Percentiles rank a stretch among this genome's conserved stretches.
Evolutionary conservation across 2,888 invertebrate genomes (phyloP).

Genomic region (Rotaria magnacalcarata): DNA sequence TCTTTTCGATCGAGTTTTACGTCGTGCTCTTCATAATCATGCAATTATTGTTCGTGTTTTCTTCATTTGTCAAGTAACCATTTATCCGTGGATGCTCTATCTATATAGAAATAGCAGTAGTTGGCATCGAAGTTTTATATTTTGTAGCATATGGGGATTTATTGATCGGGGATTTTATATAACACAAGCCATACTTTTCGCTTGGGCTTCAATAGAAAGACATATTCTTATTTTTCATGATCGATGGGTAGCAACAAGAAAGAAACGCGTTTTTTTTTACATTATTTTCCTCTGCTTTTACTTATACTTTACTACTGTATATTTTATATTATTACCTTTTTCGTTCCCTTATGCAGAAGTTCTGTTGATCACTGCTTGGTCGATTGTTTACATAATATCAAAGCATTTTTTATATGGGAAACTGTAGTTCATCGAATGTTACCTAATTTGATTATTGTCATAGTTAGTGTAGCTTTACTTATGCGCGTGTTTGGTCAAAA

Average conservation of each 20-base stretch:
- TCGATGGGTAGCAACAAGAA: too few species aligned
- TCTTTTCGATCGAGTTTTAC: neutral
- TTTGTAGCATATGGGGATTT: too few species aligned
- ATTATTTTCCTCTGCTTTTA: neutral
- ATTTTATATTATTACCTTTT: neutral
- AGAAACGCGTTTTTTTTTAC: too few species aligned
- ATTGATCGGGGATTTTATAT: too few species aligned
- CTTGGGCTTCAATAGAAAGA: too few species aligned
- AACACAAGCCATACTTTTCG: too few species aligned
- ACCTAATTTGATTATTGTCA: neutral
- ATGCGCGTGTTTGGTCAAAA: neutral
- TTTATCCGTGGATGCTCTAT: too few species aligned
- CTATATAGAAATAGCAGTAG: too few species aligned
- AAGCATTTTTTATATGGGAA: neutral
- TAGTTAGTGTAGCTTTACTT: neutral
- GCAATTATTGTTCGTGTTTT: too few species aligned
- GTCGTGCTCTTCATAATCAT: too few species aligned
- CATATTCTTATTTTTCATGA: too few species aligned
- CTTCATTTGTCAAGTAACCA: accelerated
- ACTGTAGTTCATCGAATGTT: neutral
- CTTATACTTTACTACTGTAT: neutral
- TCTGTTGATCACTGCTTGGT: neutral
- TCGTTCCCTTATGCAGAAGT: neutral
- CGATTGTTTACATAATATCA: neutral
- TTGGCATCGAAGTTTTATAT: too few species aligned